Evolutionary conservation across 2,113 vertebrate species (phyloP).

Genomic region (Brienomyrus brachyistius): DNA sequence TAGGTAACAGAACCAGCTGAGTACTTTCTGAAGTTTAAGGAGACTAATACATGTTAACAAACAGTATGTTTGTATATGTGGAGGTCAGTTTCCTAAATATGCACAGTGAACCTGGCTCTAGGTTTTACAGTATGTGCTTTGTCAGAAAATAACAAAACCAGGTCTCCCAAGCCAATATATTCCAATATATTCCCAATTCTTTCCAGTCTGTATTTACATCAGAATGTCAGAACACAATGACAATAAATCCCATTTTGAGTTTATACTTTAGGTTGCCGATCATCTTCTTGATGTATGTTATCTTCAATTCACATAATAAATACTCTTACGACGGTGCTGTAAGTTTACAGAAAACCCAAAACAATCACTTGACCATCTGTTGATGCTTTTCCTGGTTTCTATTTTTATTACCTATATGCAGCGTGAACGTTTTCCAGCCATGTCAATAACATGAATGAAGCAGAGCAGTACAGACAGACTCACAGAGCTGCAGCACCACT

Average conservation of each 20-base stretch:
- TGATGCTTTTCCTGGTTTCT: background rate
- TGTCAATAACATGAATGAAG: background rate
- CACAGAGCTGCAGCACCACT: constrained; percentile 32
- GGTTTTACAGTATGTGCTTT: background rate
- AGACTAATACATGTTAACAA: background rate
- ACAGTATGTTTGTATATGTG: background rate
- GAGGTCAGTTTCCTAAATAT: background rate
- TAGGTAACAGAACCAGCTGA: background rate
- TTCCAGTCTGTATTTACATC: background rate
- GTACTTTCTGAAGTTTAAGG: background rate
- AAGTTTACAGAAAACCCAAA: background rate
- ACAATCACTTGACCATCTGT: background rate
- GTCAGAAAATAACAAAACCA: background rate
- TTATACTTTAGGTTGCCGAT: background rate
- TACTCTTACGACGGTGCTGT: background rate
- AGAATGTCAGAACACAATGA: background rate
- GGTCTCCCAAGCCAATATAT: background rate
- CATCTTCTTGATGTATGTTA: background rate
- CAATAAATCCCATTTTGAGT: background rate
- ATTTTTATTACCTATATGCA: background rate
- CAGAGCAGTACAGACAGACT: constrained; percentile 17
- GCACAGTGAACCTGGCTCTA: background rate
- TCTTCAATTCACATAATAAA: background rate
- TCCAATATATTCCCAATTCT: background rate
- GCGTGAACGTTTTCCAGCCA: background rate